Base-by-base conservation (phyloP, 2,797 vertebrate species). In the Parauchenoglanis punctatus region DNA sequence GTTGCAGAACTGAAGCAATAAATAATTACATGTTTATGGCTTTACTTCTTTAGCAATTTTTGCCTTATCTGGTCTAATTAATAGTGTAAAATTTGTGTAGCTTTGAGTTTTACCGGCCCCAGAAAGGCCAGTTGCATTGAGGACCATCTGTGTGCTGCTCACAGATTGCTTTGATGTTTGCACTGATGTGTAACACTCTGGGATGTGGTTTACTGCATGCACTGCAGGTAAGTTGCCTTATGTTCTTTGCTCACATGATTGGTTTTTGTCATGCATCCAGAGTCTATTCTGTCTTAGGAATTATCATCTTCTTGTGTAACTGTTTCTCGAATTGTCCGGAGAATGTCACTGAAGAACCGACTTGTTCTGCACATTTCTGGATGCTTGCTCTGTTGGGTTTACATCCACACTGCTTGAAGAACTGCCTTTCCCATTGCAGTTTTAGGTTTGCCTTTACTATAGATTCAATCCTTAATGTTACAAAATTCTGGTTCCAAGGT, bases 111-210 rank as follows among this genome's bases (percentile, higher is more conserved):
- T 65, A 18, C 35, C 0, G 7, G n/a, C 18, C 18, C 54, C 59
- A 81, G 6, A 81, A 65, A 46, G 80, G 58, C 63, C 80, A 63
- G 40, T 56, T 7, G 0, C 58, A n/a, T 17, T 46, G 23, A 63
- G 13, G 40, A 46, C 13, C 40, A 81, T 65, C 80, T 81, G 80
- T 63, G 40, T 17, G 25, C 80, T 28, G 80, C 23, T 61, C 20
- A 46, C 6, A 80, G 54, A 80, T 12, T 58, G 76, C 76, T 80
- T 18, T 80, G 56, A 80, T 56, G 56, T 80, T 80, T 80, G 56
- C 77, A 58, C 28, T 58, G 52, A 58, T 78, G 52, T 58, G 76
- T 58, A 78, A 78, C 52, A 78, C 54, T 58, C 76, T 23, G 52
- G 76, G 76, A 58, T 78, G 17, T 11, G 54, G 76, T 12, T 78